Conservation (phyloP, 2,797 vertebrate species). For the Xiphophorus birchmanni region DNA sequence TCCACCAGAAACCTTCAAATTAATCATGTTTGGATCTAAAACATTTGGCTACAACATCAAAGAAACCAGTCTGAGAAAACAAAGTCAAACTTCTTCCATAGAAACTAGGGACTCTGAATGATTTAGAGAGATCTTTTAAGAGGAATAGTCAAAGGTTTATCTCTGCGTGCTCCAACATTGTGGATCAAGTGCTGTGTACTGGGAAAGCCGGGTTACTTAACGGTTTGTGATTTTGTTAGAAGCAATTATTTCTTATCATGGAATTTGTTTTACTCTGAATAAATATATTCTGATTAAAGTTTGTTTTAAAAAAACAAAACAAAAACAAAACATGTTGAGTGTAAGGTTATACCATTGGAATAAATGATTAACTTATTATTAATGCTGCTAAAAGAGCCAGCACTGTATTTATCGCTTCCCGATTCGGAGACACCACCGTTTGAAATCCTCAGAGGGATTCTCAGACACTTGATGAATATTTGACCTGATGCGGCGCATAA, state of each 20-base stretch:
- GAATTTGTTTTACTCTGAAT: background rate
- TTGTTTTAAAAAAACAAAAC: background rate
- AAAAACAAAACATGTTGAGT: background rate
- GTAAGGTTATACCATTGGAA: background rate
- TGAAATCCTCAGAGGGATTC: background rate
- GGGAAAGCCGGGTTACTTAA: background rate
- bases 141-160: background rate
- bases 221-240: background rate
- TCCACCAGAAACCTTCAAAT: background rate
- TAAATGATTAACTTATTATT: background rate
- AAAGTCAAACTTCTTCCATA: background rate
- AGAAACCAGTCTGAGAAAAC: background rate
- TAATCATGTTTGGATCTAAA: too few species aligned
- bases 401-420: background rate
- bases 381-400: background rate
- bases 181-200: background rate
- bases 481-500: background rate
- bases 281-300: background rate
- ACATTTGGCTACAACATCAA: too few species aligned
- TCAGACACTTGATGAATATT: slow-evolving; percentile 12
- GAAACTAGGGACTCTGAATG: background rate
- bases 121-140: background rate
- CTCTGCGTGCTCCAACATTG: background rate
- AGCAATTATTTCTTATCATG: background rate
- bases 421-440: background rate